Conservation (phyloP, 2,113 vertebrate genomes). For the Heloderma charlesbogerti region DNA sequence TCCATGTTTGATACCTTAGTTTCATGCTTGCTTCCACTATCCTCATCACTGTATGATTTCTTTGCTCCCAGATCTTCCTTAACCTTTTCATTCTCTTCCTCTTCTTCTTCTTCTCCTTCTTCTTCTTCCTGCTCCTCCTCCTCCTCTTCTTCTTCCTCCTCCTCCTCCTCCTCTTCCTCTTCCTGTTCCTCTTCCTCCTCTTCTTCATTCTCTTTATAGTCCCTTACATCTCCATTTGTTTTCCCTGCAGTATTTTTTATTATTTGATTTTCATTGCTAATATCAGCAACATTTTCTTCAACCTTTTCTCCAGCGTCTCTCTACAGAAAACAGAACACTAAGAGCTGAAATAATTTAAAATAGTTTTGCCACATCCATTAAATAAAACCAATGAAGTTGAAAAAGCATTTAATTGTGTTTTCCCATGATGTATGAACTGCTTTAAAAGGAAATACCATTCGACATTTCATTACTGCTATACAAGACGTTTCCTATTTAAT, state of each 20-base stretch:
- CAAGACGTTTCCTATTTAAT: too few species aligned
- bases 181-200: constrained; percentile 59
- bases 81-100: constrained; percentile 52
- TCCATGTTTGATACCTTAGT: constrained; percentile 20
- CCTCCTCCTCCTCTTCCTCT: constrained; percentile 72
- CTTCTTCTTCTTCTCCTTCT: constrained; percentile 32
- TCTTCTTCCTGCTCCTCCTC: background rate
- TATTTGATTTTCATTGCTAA: accelerated
- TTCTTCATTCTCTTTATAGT: constrained; percentile 65
- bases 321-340: constrained; percentile 71
- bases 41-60: constrained; percentile 23
- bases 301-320: constrained; percentile 40
- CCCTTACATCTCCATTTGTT: constrained; percentile 50
- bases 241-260: constrained; percentile 21
- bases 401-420: background rate
- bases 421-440: background rate
- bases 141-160: constrained; percentile 44
- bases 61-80: constrained; percentile 45
- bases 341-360: constrained; percentile 47
- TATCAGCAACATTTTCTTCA: background rate
- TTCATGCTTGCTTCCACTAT: background rate
- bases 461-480: background rate
- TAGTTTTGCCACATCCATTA: constrained; percentile 5
- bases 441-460: background rate
- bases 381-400: accelerated